Percentiles rank a stretch among this genome's conserved stretches.
Evolutionary conservation across 1,140 invertebrate species (phyloP).

Genomic region (Philaenus spumarius): DNA sequence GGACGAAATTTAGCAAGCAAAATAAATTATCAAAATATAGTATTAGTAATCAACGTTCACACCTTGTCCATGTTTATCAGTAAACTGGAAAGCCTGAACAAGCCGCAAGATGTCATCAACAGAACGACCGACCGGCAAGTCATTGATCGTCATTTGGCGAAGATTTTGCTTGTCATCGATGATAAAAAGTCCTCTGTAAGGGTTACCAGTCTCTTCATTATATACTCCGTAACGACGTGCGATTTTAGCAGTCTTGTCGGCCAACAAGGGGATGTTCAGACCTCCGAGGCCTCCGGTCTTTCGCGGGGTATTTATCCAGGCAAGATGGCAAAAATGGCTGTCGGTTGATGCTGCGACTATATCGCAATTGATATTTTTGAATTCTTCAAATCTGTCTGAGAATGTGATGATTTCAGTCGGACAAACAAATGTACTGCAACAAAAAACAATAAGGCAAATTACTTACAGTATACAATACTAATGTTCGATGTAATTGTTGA

Average conservation of each 20-base stretch:
- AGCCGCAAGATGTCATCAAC: conserved; percentile 93
- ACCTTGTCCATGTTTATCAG: conserved; percentile 84
- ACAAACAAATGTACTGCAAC: conserved; percentile 74
- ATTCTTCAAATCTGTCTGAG: conserved; percentile 77
- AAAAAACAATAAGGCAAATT: too few species aligned
- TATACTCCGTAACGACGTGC: conserved; percentile 86
- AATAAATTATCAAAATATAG: too few species aligned
- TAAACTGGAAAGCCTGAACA: conserved; percentile 95
- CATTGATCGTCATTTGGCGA: conserved; percentile 97
- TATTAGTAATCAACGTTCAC: too few species aligned
- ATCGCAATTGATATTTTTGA: conserved; percentile 75
- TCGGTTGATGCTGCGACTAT: conserved; percentile 84
- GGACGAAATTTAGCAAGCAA: too few species aligned
- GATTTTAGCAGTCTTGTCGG: conserved; percentile 87
- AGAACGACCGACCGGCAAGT: conserved; percentile 90
- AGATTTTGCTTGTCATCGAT: conserved; percentile 90
- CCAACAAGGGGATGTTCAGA: conserved; percentile 93
- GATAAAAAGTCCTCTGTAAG: conserved; percentile 96
- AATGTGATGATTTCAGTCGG: conserved; percentile 94
- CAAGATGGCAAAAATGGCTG: conserved; percentile 85
- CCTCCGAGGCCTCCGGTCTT: conserved; percentile 93
- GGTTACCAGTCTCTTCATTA: conserved; percentile 86
- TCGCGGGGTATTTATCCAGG: conserved; percentile 90
- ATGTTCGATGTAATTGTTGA: too few species aligned
- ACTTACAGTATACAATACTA: too few species aligned